phyloP scores from a whole-genome alignment of 53 echinoderm and acorn worm genomes.

The Paelopatides confundens region DNA sequence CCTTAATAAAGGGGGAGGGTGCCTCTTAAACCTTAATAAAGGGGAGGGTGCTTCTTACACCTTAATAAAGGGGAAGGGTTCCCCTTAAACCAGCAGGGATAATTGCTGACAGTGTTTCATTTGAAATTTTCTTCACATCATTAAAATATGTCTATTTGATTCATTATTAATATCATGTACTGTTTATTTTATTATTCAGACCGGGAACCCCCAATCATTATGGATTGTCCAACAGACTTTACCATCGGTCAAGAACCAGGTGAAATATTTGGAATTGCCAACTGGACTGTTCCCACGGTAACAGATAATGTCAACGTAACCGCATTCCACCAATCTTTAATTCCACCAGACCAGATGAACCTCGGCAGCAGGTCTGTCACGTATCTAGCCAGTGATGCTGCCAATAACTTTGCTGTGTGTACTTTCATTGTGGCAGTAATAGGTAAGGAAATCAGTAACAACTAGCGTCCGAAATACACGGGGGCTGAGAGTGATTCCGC shows the following conservation, averaged over 20 bases:
- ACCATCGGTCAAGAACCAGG: slow-evolving; percentile 44
- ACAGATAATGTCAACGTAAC: slow-evolving; percentile 62
- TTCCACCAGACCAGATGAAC: slow-evolving; percentile 22
- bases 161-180: too few species aligned
- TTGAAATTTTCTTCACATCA: too few species aligned
- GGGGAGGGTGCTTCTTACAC: too few species aligned
- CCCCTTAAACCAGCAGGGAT: too few species aligned
- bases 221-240: slow-evolving; percentile 20
- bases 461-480: too few species aligned
- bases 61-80: too few species aligned
- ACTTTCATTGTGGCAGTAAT: slow-evolving; percentile 59
- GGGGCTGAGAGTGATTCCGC: too few species aligned
- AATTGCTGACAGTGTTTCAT: too few species aligned
- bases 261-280: slow-evolving; percentile 5
- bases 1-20: too few species aligned
- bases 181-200: slow-evolving; percentile 45
- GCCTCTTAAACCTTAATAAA: too few species aligned
- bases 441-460: slow-evolving; percentile 57
- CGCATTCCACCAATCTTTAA: slow-evolving; percentile 14
- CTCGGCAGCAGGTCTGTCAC: slow-evolving; percentile 41
- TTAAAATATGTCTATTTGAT: too few species aligned
- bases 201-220: slow-evolving; percentile 38
- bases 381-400: slow-evolving; percentile 56
- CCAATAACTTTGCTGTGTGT: slow-evolving; percentile 48
- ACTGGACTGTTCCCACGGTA: background rate